Base-by-base conservation (phyloP, 2,888 invertebrate species). In the Ennomos fuscantarius region DNA sequence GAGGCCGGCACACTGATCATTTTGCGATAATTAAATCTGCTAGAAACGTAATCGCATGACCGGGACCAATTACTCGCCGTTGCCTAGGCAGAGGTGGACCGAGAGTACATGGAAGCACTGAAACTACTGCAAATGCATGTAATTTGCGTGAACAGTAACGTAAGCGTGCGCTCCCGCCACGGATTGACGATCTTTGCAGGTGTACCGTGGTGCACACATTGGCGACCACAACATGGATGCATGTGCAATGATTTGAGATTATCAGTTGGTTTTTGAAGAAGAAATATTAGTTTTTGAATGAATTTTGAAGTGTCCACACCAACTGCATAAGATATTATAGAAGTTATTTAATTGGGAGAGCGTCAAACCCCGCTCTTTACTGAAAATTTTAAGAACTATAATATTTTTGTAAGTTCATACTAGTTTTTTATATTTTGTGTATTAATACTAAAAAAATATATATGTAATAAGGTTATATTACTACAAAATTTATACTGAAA, bases 41-140 rank as follows among this genome's bases (percentile, higher is more conserved):
- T 82, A 83, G 88, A 79, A 89, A 90, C 84, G 86, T 90, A 92
- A 91, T 92, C 89, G 93, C 93, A 91, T 93, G 93, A 91, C 90
- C 84, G 80, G 81, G 74, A 74, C 84, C 92, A 91, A 92, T 93
- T 92, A 93, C 84, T 77, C 60, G 79, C 72, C 71, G 72, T 82
- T 86, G 84, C 84, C 87, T 87, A 90, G 88, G 84, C 87, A 84
- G 78, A 85, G 83, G 84, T 82, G 83, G 82, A 82, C 82, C 89
- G 87, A 85, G 83, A 60, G 58, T 61, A 62, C 36, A 36, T 46
- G 40, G 41, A 86, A 83, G 82, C 81, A 82, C 77, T 84, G 80
- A 86, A 87, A 87, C 81, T 82, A 78, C 78, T 75, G 66, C 79
- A 82, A 86, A 84, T 86, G 74, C 78, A 70, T 86, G 81, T 87